Percentiles rank a stretch among this genome's conserved stretches.
phyloP scores from a whole-genome alignment of 2,888 invertebrate genomes.

The Orthonychiurus folsomi region DNA sequence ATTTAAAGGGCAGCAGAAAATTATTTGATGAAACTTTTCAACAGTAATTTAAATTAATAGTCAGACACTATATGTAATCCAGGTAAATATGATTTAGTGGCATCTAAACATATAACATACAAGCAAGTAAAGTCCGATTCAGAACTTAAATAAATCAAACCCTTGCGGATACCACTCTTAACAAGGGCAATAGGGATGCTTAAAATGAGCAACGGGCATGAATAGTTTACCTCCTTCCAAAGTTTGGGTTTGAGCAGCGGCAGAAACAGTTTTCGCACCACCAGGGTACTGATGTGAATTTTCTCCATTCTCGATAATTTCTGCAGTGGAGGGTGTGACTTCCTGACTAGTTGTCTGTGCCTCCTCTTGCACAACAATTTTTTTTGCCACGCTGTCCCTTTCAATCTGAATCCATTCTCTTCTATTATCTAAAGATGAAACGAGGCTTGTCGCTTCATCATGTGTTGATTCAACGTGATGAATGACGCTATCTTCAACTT shows the following conservation, averaged over 20 bases:
- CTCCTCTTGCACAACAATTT: conserved; percentile 9
- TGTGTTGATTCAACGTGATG: conserved; percentile 38
- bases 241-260: conserved; percentile 73
- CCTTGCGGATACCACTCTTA: too few relatives aligned
- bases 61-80: too few relatives aligned
- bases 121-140: too few relatives aligned
- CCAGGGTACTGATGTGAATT: conserved; percentile 13
- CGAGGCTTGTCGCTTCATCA: conserved; percentile 36
- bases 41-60: too few relatives aligned
- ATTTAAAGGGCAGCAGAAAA: not conserved
- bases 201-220: too few relatives aligned
- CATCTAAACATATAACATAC: too few relatives aligned
- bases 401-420: conserved; percentile 40
- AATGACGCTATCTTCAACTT: conserved; percentile 37
- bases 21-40: too few relatives aligned
- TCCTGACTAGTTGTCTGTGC: conserved; percentile 12
- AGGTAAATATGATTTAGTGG: too few relatives aligned
- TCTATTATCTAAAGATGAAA: conserved; percentile 34
- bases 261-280: conserved; percentile 66
- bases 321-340: conserved; percentile 15
- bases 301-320: conserved; percentile 22
- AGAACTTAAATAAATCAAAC: too few relatives aligned
- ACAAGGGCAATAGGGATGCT: too few relatives aligned
- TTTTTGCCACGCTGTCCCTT: conserved; percentile 24
- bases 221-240: not conserved